A percentile compares a stretch with the other conserved stretches of the same genome.
Conservation (phyloP, 1,140 invertebrate genomes). For the Heliconius nattereri region DNA sequence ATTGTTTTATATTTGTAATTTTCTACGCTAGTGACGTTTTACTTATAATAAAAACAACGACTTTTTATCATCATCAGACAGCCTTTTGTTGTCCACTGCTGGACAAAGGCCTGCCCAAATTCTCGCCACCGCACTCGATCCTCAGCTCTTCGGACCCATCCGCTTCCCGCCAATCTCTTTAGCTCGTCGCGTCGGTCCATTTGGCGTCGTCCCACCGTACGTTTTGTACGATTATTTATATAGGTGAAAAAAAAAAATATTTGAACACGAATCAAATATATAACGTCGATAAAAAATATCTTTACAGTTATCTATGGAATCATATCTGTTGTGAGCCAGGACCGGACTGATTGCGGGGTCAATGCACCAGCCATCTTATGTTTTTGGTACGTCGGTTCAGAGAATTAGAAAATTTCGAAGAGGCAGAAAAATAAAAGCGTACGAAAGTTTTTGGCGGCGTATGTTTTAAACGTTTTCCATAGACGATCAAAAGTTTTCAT, state of each 20-base stretch:
- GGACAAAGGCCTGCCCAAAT: too few species aligned
- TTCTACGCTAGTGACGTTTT: slow-evolving; percentile 17
- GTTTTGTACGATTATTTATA: slow-evolving; percentile 14
- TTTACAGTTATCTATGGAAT: slow-evolving; percentile 78
- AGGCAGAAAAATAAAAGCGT: slow-evolving; percentile 40
- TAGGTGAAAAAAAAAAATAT: slow-evolving; percentile 43
- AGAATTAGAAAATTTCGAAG: slow-evolving; percentile 54
- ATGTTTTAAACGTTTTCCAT: neutral
- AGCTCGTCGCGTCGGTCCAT: too few species aligned
- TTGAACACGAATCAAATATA: slow-evolving; percentile 68
- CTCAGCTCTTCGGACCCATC: too few species aligned
- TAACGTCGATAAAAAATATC: slow-evolving; percentile 73
- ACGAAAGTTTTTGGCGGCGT: slow-evolving; percentile 16
- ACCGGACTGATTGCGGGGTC: slow-evolving; percentile 56
- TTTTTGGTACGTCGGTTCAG: slow-evolving; percentile 56
- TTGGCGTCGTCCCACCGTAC: too few species aligned
- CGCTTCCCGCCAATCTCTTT: too few species aligned
- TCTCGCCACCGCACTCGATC: too few species aligned
- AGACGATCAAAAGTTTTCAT: neutral
- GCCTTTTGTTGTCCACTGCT: too few species aligned
- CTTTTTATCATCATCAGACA: slow-evolving; percentile 8
- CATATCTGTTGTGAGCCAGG: slow-evolving; percentile 67
- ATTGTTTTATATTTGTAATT: slow-evolving; percentile 18
- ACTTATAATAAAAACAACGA: slow-evolving; percentile 24
- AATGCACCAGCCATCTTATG: slow-evolving; percentile 56